Evolutionary conservation across 1,140 invertebrate species (phyloP).

Genomic region (Diploscapter pachys): DNA sequence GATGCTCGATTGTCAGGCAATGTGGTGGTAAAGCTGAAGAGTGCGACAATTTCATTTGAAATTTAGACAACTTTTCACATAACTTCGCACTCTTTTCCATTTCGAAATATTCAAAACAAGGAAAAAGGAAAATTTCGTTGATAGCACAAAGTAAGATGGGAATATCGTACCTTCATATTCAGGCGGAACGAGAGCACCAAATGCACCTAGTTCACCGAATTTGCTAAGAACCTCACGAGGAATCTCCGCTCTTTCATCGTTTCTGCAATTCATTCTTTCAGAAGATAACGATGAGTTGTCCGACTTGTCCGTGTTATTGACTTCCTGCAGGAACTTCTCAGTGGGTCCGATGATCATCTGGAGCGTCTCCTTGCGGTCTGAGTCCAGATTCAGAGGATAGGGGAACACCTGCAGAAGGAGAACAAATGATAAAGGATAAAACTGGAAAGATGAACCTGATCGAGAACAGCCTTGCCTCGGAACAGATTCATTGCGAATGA

Average conservation of each 20-base stretch:
- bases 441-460: constrained; percentile 28
- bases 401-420: constrained; percentile 48
- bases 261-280: constrained; percentile 48
- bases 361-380: constrained; percentile 81
- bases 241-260: constrained; percentile 65
- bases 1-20: background rate
- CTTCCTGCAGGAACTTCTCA: constrained; percentile 76
- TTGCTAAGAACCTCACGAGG: constrained; percentile 68
- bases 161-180: constrained; percentile 59
- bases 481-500: constrained; percentile 94
- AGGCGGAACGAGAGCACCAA: constrained; percentile 79
- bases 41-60: background rate
- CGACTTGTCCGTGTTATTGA: constrained; percentile 53
- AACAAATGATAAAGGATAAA: background rate
- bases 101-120: background rate
- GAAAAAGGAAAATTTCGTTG: constrained; percentile 62
- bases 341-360: constrained; percentile 78
- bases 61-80: too few relatives aligned
- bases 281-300: too few relatives aligned
- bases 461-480: constrained; percentile 70
- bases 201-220: constrained; percentile 85
- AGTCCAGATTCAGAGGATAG: constrained; percentile 67
- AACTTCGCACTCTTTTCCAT: too few relatives aligned
- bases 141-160: constrained; percentile 31
- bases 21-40: background rate